Evolutionary conservation across 2,113 vertebrate genomes (phyloP).

Genomic region (Hassar affinis): DNA sequence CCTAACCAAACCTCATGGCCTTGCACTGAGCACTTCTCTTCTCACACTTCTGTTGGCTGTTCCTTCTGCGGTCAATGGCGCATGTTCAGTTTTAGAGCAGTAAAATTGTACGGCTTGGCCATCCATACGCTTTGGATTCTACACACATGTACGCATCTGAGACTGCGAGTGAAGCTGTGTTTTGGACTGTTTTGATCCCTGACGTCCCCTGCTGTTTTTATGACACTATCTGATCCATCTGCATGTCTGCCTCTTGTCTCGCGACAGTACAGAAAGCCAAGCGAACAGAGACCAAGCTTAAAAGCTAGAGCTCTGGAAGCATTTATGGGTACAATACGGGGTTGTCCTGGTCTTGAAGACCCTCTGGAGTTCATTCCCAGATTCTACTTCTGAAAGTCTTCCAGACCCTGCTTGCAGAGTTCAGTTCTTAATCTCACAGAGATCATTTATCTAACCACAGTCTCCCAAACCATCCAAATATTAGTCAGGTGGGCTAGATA

Average conservation of each 20-base stretch:
- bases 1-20: conserved; percentile 52
- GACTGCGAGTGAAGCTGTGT: conserved; percentile 48
- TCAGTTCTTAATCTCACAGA: neutral
- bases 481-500: conserved; percentile 18
- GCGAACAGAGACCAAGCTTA: conserved; percentile 48
- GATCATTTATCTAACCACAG: neutral
- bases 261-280: conserved; percentile 49
- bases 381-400: neutral
- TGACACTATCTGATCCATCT: conserved; percentile 46
- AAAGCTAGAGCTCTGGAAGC: conserved; percentile 32
- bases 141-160: neutral
- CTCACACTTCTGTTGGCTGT: conserved; percentile 47
- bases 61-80: conserved; percentile 49
- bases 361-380: neutral
- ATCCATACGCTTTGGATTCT: conserved; percentile 12
- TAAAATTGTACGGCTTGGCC: conserved; percentile 35
- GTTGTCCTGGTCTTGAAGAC: neutral
- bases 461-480: neutral
- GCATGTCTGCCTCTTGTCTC: conserved; percentile 48
- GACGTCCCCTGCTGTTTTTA: conserved; percentile 63
- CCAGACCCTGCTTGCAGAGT: neutral
- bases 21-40: conserved; percentile 52
- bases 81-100: conserved; percentile 31
- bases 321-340: conserved; percentile 3
- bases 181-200: conserved; percentile 41